Evolutionary conservation across 2,797 vertebrate genomes (phyloP).

Genomic region (Helicolenus hilgendorfi): DNA sequence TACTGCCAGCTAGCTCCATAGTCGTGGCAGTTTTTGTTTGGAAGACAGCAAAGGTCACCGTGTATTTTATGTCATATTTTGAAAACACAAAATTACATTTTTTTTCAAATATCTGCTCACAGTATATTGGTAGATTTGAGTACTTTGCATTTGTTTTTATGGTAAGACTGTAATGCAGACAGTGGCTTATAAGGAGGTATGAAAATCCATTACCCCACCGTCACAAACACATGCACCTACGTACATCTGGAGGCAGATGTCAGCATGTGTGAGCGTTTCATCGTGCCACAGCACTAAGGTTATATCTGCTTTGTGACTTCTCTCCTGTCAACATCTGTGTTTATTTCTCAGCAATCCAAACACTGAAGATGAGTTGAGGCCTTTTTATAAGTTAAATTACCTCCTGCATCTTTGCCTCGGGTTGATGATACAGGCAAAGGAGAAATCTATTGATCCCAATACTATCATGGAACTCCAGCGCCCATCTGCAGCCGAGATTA

Average conservation of each 20-base stretch:
- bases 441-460: constrained; percentile 45
- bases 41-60: neutral
- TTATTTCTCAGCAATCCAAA: constrained; percentile 1
- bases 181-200: no score
- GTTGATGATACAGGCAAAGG: constrained; percentile 14
- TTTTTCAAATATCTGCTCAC: neutral
- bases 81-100: neutral
- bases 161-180: no score
- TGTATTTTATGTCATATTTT: neutral
- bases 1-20: no score
- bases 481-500: constrained; percentile 28
- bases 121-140: neutral
- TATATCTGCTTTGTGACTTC: neutral
- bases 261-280: neutral
- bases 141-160: no score
- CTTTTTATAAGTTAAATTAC: neutral
- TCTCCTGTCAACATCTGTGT: neutral
- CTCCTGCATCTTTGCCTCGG: neutral
- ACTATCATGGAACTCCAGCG: constrained; percentile 5
- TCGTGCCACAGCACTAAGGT: neutral
- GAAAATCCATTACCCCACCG: no score
- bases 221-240: rapidly evolving
- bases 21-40: neutral
- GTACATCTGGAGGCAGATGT: neutral
- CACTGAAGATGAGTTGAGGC: neutral